phyloP scores from a whole-genome alignment of 2,113 vertebrate species.

The Ptyas mucosa region DNA sequence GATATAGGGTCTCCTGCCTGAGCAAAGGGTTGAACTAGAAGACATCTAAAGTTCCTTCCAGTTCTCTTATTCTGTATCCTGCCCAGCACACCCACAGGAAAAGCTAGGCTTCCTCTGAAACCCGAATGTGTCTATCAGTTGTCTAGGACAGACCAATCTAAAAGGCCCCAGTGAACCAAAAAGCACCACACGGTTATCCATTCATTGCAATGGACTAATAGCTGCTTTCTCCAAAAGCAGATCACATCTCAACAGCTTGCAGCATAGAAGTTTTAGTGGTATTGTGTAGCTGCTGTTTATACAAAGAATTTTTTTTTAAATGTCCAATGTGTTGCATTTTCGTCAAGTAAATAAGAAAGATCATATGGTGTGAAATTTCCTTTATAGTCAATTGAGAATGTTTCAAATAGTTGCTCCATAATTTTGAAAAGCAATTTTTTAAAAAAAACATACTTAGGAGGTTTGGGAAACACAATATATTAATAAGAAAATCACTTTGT shows the following conservation, averaged over 20 bases:
- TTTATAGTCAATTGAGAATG: background rate
- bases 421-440: background rate
- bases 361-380: background rate
- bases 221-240: background rate
- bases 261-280: background rate
- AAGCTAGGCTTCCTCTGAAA: background rate
- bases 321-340: background rate
- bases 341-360: background rate
- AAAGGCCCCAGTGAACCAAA: background rate
- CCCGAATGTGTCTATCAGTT: background rate
- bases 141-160: background rate
- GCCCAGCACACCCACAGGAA: background rate
- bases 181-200: background rate
- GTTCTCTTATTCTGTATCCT: background rate
- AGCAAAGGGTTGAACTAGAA: no score
- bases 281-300: background rate
- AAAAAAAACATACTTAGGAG: background rate
- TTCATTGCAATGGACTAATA: background rate
- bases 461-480: background rate
- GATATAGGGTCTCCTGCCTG: no score
- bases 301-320: background rate
- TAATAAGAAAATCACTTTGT: background rate
- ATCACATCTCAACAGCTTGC: background rate
- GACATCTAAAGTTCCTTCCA: no score
- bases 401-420: background rate